A percentile compares a stretch with the other conserved stretches of the same genome.
Evolutionary conservation across 2,797 vertebrate species (phyloP).

Genomic region (Danio choprae): DNA sequence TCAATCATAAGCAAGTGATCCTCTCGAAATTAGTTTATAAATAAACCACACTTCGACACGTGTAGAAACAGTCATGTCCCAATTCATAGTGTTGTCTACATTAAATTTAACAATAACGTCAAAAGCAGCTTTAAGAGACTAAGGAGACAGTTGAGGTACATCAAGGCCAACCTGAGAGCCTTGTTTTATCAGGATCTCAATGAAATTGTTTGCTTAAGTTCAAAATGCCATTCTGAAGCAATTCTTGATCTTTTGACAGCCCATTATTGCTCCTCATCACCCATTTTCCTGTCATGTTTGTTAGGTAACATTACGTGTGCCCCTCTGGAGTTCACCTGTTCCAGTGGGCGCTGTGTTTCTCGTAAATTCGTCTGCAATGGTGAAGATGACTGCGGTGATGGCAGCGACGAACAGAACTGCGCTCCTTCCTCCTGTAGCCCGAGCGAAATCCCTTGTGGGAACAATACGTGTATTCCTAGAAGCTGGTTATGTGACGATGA

Average conservation of each 20-base stretch:
- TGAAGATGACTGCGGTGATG: conserved; percentile 93
- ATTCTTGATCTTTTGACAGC: neutral
- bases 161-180: neutral
- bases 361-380: conserved; percentile 93
- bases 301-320: conserved; percentile 94
- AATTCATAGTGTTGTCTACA: too few relatives aligned
- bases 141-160: too few relatives aligned
- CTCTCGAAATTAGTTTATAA: too few relatives aligned
- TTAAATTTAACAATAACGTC: neutral
- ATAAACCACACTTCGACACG: too few relatives aligned
- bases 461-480: conserved; percentile 87
- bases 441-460: conserved; percentile 92
- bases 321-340: conserved; percentile 92
- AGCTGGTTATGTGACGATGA: conserved; percentile 97
- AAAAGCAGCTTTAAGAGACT: too few relatives aligned
- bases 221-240: neutral
- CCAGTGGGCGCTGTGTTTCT: conserved; percentile 91
- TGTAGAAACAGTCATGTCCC: too few relatives aligned
- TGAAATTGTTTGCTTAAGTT: neutral
- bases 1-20: too few relatives aligned
- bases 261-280: too few relatives aligned
- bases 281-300: neutral
- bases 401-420: conserved; percentile 90
- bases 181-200: neutral
- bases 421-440: conserved; percentile 86